These are phyloP conservation scores for Hyperoplus immaculatus DNA, from an alignment of 2,797 vertebrate genomes.

Conservation along the genomic window DNA sequence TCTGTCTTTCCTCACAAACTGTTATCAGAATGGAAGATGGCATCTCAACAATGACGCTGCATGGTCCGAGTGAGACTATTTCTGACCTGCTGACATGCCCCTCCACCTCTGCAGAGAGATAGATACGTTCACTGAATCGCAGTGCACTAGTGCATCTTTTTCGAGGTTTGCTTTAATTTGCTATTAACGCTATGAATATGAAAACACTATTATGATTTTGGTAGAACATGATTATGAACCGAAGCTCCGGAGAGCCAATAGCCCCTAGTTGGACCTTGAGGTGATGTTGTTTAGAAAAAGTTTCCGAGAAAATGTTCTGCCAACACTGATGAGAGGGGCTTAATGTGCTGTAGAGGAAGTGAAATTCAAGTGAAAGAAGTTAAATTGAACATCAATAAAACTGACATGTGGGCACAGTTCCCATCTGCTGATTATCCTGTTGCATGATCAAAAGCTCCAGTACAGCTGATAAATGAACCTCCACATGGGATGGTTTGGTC, in stretches of 20 bases:
- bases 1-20: background rate
- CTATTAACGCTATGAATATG: background rate
- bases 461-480: background rate
- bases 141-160: background rate
- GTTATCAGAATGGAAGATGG: conserved; percentile 32
- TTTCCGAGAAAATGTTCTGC: background rate
- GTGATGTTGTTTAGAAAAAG: background rate
- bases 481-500: background rate
- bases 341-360: background rate
- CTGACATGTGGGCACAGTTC: background rate
- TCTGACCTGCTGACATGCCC: conserved; percentile 26
- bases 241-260: background rate
- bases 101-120: background rate
- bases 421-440: background rate
- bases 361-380: background rate
- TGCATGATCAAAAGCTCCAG: background rate
- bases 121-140: background rate
- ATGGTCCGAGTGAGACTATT: conserved; percentile 23
- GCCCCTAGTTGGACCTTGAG: background rate
- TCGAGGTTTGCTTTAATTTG: background rate
- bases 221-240: background rate
- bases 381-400: background rate
- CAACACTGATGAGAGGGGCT: background rate
- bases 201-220: background rate
- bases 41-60: conserved; percentile 44